Conservation (phyloP, 1,140 invertebrate species). For the Heliothis virescens region DNA sequence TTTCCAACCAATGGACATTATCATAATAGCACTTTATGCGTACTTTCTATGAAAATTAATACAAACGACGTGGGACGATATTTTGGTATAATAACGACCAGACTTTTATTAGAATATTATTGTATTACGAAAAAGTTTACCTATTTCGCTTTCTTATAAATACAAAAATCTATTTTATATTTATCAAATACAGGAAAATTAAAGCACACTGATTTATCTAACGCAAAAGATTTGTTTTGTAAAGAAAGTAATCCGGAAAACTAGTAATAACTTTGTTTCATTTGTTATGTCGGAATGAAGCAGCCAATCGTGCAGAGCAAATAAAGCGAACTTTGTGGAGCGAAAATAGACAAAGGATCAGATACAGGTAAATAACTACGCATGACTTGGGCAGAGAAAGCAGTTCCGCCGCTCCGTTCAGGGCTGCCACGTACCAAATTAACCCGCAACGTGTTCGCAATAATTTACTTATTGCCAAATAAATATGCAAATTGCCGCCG, state of each 20-base stretch:
- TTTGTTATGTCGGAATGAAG: slow-evolving; percentile 78
- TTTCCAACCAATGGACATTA: slow-evolving; percentile 43
- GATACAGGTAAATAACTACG: slow-evolving; percentile 82
- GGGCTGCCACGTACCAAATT: slow-evolving; percentile 62
- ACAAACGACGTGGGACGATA: slow-evolving; percentile 36
- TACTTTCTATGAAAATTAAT: slow-evolving; percentile 47
- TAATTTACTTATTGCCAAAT: slow-evolving; percentile 58
- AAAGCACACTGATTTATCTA: slow-evolving; percentile 41
- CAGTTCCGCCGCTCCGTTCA: slow-evolving; percentile 71
- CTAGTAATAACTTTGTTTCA: slow-evolving; percentile 78
- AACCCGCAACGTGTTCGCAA: slow-evolving; percentile 54
- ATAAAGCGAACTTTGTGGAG: slow-evolving; percentile 79
- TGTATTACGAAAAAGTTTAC: neutral
- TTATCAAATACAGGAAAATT: slow-evolving; percentile 27
- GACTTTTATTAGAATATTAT: slow-evolving; percentile 16
- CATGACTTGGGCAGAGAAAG: slow-evolving; percentile 74
- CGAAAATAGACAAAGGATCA: slow-evolving; percentile 84
- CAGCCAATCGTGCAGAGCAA: slow-evolving; percentile 75
- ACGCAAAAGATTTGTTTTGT: slow-evolving; percentile 57
- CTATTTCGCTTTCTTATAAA: too few species aligned
- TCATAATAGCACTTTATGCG: slow-evolving; percentile 45
- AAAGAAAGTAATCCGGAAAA: slow-evolving; percentile 73
- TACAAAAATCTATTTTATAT: neutral
- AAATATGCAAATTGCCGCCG: slow-evolving; percentile 59
- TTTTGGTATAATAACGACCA: neutral